These are phyloP conservation scores for Acanthosepion esculentum DNA, from an alignment of 2,888 invertebrate species.

Conservation along the genomic window DNA sequence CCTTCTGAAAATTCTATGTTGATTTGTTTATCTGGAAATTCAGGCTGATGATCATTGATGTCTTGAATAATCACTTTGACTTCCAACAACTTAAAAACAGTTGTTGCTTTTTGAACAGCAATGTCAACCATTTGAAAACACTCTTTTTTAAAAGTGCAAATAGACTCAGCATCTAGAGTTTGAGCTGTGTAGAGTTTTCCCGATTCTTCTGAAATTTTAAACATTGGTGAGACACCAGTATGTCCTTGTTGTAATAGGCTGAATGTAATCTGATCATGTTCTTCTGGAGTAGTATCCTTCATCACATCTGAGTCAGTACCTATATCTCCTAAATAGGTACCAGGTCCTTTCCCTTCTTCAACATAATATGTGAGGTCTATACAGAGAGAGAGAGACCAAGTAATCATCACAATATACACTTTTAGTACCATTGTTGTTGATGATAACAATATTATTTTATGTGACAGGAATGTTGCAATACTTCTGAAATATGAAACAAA, in stretches of 20 bases:
- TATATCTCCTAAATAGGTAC: background rate
- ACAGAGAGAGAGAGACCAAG: background rate
- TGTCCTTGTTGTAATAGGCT: background rate
- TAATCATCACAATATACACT: background rate
- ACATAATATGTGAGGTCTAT: background rate
- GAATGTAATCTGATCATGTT: background rate
- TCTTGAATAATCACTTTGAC: background rate
- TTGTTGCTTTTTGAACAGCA: conserved; percentile 22
- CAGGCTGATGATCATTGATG: background rate
- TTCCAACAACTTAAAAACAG: background rate
- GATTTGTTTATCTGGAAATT: conserved; percentile 33
- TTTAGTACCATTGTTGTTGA: background rate
- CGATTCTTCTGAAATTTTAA: background rate
- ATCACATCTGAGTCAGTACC: background rate
- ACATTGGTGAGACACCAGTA: background rate
- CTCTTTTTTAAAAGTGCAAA: background rate
- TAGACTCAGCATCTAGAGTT: background rate
- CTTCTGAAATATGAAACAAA: background rate
- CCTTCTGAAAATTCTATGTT: background rate
- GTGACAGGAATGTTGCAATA: background rate
- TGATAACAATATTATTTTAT: background rate
- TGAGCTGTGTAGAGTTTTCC: background rate
- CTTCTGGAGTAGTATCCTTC: background rate
- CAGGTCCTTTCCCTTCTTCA: background rate
- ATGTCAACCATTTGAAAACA: conserved; percentile 12